Base-by-base conservation (phyloP, 2,797 vertebrate genomes). In the Cercopithecus mitis region DNA sequence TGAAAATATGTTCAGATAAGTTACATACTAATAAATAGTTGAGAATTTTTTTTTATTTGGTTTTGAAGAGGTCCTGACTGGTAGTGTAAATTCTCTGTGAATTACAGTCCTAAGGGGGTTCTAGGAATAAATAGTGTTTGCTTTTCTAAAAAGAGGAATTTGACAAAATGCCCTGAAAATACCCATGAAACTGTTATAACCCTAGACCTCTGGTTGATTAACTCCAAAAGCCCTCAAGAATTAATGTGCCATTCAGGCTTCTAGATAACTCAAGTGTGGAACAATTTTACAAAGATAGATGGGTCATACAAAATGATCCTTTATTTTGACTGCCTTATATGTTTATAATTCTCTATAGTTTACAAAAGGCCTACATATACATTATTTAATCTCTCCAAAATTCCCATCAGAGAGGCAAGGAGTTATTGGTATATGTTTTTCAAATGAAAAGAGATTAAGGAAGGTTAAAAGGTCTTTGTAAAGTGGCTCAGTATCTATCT, bases 111-210 rank as follows among this genome's bases (percentile, higher is more conserved):
- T 72, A n/a, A 19, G 85, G 24, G 8, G 41, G 76, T 90, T 95
- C 33, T 86, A 61, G 67, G 85, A 43, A 88, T 36, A 96, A 82
- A 93, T 33, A 33, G 22, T 55, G 47, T 82, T 80, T 58, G 24
- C 27, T 89, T 92, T 96, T 80, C 50, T 72, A 70, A 45, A 77
- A 83, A 45, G 25, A 7, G 2, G 4, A 81, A 84, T 90, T 94
- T 89, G 72, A 97, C 47, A 94, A 88, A 96, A 95, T 88, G 33
- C 45, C 41, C 67, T 47, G 47, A 72, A 94, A 92, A 88, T 64
- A 80, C 5, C n/a, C n/a, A 50, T 22, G n/a, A 73, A 94, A 80
- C 57, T 70, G 17, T 79, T 94, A 33, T 72, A 64, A 94, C 50
- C 94, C 80, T 88, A 50, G 25, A 57, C 47, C 47, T 97, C 45